Evolutionary conservation across 2,113 vertebrate genomes (phyloP).

Genomic region (Aegithalos caudatus): DNA sequence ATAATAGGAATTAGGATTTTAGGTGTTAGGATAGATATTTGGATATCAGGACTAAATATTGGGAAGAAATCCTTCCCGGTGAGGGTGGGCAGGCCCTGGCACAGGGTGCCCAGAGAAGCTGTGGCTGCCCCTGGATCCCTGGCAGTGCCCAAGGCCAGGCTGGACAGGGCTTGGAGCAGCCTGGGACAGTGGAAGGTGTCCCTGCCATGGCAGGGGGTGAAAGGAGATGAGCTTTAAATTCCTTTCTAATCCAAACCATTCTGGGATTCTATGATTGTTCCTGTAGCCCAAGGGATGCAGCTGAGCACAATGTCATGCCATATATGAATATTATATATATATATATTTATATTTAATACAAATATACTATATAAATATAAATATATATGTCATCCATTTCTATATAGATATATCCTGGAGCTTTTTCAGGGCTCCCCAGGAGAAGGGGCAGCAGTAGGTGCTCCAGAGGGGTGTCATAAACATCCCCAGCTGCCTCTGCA

Average conservation of each 20-base stretch:
- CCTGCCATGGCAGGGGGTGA: not conserved
- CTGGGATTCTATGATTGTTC: not conserved
- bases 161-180: rapidly evolving
- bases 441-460: not conserved
- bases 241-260: not conserved
- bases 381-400: not conserved
- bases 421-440: not conserved
- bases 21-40: not conserved
- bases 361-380: not conserved
- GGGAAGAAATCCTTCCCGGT: not conserved
- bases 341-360: not conserved
- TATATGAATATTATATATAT: not conserved
- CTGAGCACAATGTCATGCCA: rapidly evolving
- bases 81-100: not conserved
- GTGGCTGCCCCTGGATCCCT: not conserved
- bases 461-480: not conserved
- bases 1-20: not conserved
- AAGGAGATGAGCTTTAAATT: not conserved
- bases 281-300: not conserved
- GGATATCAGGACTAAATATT: not conserved
- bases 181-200: not conserved
- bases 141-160: rapidly evolving
- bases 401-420: not conserved
- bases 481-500: not conserved
- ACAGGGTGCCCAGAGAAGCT: not conserved